phyloP scores from a whole-genome alignment of 2,888 invertebrate species.

The Adineta ricciae region DNA sequence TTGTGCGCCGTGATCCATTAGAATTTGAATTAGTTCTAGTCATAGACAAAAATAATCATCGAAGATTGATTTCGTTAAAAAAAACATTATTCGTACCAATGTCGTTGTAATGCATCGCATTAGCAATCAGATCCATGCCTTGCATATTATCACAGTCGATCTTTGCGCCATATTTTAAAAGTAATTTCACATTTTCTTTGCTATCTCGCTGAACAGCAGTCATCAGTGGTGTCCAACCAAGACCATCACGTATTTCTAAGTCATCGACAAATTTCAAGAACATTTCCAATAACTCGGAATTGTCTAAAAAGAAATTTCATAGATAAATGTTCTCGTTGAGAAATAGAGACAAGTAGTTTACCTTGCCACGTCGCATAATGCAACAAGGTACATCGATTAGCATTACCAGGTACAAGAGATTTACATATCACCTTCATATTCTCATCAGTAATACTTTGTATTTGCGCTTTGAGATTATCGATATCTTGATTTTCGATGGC shows the following conservation, averaged over 20 bases:
- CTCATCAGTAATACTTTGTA: neutral
- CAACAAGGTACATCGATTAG: neutral
- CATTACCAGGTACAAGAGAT: neutral
- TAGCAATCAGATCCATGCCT: neutral
- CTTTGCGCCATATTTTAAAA: neutral
- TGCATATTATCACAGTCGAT: neutral
- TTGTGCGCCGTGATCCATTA: neutral
- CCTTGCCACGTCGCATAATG: conserved; percentile 14
- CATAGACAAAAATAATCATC: neutral
- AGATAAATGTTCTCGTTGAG: too few species aligned
- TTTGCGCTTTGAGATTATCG: neutral
- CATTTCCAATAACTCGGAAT: neutral
- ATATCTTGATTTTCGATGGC: neutral
- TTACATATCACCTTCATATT: neutral
- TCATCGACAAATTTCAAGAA: neutral
- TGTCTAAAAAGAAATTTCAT: neutral
- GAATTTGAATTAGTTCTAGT: neutral
- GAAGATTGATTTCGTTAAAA: neutral
- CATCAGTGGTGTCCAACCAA: conserved; percentile 13
- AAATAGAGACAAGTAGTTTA: too few species aligned
- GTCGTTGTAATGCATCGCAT: neutral
- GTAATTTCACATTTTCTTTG: neutral
- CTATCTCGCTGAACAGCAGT: neutral
- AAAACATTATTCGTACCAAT: neutral
- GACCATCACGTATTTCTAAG: neutral